phyloP scores from a whole-genome alignment of 2,113 vertebrate species.

The Columba livia region DNA sequence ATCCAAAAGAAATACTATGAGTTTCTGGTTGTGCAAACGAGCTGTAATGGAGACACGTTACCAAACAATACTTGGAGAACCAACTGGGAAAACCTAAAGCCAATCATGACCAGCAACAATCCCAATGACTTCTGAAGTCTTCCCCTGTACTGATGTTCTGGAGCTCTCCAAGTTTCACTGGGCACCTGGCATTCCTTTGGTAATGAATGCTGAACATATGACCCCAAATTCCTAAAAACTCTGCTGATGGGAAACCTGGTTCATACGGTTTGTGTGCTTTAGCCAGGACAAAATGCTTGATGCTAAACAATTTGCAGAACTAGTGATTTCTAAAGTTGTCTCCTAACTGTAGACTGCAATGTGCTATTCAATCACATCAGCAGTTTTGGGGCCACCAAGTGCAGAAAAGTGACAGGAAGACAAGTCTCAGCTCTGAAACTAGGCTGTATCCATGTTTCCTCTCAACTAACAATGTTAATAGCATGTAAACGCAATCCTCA shows the following conservation, averaged over 20 bases:
- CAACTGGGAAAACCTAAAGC: background rate
- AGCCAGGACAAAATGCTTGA: background rate
- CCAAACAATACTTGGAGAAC: background rate
- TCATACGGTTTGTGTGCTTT: background rate
- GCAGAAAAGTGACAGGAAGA: background rate
- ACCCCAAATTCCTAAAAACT: background rate
- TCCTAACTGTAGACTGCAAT: background rate
- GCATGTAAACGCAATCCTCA: background rate
- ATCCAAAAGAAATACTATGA: background rate
- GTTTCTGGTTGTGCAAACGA: background rate
- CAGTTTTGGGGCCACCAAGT: background rate
- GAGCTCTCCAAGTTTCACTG: background rate
- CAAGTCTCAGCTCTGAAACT: background rate
- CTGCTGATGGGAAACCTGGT: background rate
- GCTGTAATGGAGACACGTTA: background rate
- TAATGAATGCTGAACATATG: background rate
- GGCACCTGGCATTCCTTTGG: background rate
- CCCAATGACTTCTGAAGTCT: background rate
- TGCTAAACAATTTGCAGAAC: background rate
- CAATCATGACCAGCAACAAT: background rate
- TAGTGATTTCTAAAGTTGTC: background rate
- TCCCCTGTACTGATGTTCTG: fast-evolving
- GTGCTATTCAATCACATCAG: background rate
- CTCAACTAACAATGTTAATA: conserved; percentile 14
- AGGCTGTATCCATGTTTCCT: background rate